These are phyloP conservation scores for Varanus salvator DNA, from an alignment of 2,113 vertebrate species.

Conservation along the genomic window DNA sequence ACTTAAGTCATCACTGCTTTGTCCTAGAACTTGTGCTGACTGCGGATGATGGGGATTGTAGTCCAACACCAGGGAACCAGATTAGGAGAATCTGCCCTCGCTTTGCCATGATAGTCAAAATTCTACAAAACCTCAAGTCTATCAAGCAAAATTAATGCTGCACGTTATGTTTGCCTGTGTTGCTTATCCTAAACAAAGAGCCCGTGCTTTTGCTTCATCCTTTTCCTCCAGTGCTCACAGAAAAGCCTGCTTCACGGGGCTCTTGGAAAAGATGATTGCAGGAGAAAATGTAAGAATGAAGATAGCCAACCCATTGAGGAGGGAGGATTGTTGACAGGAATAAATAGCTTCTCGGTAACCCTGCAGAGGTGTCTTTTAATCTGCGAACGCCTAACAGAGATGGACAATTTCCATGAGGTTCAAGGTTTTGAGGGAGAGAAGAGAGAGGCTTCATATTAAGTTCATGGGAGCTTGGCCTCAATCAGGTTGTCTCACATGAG, in stretches of 20 bases:
- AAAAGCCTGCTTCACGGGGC: not conserved
- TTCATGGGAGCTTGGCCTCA: slow-evolving; percentile 66
- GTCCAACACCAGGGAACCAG: not conserved
- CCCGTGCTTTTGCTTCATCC: too few species aligned
- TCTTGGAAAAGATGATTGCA: not conserved
- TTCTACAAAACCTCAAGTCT: not conserved
- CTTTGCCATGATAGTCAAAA: not conserved
- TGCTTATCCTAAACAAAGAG: not conserved
- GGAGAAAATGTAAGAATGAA: not conserved
- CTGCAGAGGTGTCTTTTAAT: slow-evolving; percentile 11
- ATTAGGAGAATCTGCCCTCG: not conserved
- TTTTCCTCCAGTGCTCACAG: not conserved
- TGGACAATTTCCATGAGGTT: slow-evolving; percentile 45
- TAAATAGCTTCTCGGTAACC: slow-evolving; percentile 11
- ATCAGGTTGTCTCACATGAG: slow-evolving; percentile 28
- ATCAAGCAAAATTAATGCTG: not conserved
- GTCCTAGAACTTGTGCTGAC: too few species aligned
- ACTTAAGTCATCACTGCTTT: too few species aligned
- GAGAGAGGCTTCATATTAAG: slow-evolving; percentile 66
- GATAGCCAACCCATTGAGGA: not conserved
- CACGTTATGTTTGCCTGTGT: not conserved
- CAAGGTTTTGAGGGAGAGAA: slow-evolving; percentile 42
- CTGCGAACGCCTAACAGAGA: slow-evolving; percentile 20
- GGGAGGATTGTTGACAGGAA: slow-evolving; percentile 3
- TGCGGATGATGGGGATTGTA: not conserved